Percentiles rank a stretch among this genome's conserved stretches.
Evolutionary conservation across 2,113 vertebrate genomes (phyloP).

Genomic region (Thamnaconus septentrionalis): DNA sequence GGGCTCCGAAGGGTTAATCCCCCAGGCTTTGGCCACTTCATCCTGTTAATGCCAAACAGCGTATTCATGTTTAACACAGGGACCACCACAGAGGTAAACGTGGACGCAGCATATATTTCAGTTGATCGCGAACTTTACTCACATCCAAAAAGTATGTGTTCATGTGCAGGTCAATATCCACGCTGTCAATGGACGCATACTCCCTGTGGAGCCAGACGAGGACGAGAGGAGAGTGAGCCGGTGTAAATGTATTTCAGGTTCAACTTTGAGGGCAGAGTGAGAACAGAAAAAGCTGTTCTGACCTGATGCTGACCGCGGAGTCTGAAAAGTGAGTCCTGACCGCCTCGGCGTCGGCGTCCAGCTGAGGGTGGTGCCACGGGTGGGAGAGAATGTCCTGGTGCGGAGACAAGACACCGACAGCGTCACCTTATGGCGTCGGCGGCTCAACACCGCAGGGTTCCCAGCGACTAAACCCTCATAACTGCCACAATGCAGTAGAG

Average conservation of each 20-base stretch:
- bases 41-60: conserved; percentile 70
- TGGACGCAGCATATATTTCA: not conserved
- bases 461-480: conserved; percentile 11
- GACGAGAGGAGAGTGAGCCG: not conserved
- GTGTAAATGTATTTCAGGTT: not conserved
- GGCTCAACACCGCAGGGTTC: conserved; percentile 25
- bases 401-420: conserved; percentile 37
- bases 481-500: not conserved
- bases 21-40: conserved; percentile 87
- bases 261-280: not conserved
- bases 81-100: not conserved
- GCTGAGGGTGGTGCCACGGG: conserved; percentile 84
- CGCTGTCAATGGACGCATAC: conserved; percentile 85
- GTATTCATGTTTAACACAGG: not conserved
- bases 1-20: conserved; percentile 85
- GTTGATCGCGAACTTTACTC: conserved; percentile 59
- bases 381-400: conserved; percentile 84
- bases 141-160: conserved; percentile 86
- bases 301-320: conserved; percentile 86
- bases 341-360: conserved; percentile 86
- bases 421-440: conserved; percentile 28
- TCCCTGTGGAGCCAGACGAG: conserved; percentile 73
- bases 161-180: conserved; percentile 89
- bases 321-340: conserved; percentile 89
- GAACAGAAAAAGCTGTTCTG: not conserved